These are phyloP conservation scores for Scopus umbretta DNA, from an alignment of 2,113 vertebrate species.

Conservation along the genomic window DNA sequence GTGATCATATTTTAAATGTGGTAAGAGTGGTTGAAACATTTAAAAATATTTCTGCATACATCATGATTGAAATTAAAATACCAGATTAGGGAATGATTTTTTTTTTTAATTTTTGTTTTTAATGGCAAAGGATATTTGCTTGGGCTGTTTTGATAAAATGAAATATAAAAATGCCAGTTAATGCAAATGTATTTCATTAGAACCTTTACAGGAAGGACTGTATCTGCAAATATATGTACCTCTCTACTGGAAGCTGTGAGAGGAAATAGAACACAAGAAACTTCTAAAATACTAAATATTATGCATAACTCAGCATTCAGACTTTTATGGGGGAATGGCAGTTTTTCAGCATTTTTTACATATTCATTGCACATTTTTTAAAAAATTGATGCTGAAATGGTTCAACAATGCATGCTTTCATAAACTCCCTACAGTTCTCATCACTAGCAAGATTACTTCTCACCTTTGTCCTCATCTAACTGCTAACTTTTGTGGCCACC, in stretches of 20 bases:
- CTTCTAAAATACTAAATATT: neutral
- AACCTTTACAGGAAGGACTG: neutral
- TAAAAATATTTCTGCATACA: neutral
- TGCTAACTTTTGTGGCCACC: neutral
- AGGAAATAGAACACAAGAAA: neutral
- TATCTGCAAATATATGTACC: neutral
- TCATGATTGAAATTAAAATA: neutral
- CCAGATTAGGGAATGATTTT: neutral
- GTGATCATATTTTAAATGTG: neutral
- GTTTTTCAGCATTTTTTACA: neutral
- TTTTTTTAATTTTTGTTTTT: neutral
- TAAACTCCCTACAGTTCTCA: neutral
- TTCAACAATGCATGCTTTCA: neutral
- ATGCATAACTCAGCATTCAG: neutral
- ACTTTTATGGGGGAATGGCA: neutral
- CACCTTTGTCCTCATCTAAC: neutral
- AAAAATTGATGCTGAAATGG: neutral
- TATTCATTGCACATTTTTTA: neutral
- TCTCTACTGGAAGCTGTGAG: neutral
- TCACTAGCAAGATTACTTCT: neutral
- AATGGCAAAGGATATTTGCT: neutral
- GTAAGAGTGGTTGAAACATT: neutral
- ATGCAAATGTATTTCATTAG: neutral
- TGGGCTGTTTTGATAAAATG: neutral
- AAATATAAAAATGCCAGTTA: neutral